Evolutionary conservation across 2,797 vertebrate genomes (phyloP).

Genomic region (Australoheros facetus): DNA sequence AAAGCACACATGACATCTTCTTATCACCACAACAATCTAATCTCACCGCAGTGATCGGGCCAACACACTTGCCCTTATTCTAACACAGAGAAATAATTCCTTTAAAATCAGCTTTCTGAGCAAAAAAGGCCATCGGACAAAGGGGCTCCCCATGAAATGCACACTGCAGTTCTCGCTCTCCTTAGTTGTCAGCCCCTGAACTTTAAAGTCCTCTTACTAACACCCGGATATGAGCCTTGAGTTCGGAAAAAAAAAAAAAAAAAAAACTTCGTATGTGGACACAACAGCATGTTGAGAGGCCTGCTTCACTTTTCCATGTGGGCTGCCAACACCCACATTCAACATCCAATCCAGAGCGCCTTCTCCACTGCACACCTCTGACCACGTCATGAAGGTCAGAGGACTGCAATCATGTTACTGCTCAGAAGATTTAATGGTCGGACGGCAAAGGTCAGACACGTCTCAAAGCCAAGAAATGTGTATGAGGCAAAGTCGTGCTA

Average conservation of each 20-base stretch:
- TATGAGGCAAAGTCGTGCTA: not conserved
- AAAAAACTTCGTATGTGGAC: slow-evolving; percentile 2
- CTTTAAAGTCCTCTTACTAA: slow-evolving; percentile 10
- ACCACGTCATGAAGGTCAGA: slow-evolving; percentile 29
- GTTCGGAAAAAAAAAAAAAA: not conserved
- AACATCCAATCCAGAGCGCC: slow-evolving; percentile 47
- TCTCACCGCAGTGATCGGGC: not conserved
- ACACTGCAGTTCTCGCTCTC: not conserved
- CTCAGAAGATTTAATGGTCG: not conserved
- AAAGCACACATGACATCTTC: slow-evolving; percentile 4
- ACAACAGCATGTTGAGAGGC: slow-evolving; percentile 3
- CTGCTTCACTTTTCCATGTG: slow-evolving; percentile 34
- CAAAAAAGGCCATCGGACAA: slow-evolving; percentile 8
- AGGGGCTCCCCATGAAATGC: slow-evolving; percentile 13
- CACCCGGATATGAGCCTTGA: slow-evolving; percentile 3
- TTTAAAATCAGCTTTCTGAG: slow-evolving; percentile 1
- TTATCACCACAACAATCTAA: slow-evolving; percentile 23
- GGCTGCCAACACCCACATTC: slow-evolving; percentile 35
- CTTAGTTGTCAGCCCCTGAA: slow-evolving; percentile 1
- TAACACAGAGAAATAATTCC: slow-evolving; percentile 1
- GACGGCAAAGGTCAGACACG: not conserved
- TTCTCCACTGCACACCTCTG: not conserved
- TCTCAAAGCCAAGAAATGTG: not conserved
- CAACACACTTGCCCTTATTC: slow-evolving; percentile 27
- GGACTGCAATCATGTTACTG: not conserved